These are phyloP conservation scores for Aphidoletes aphidimyza DNA, from an alignment of 2,888 invertebrate species.

Conservation along the genomic window DNA sequence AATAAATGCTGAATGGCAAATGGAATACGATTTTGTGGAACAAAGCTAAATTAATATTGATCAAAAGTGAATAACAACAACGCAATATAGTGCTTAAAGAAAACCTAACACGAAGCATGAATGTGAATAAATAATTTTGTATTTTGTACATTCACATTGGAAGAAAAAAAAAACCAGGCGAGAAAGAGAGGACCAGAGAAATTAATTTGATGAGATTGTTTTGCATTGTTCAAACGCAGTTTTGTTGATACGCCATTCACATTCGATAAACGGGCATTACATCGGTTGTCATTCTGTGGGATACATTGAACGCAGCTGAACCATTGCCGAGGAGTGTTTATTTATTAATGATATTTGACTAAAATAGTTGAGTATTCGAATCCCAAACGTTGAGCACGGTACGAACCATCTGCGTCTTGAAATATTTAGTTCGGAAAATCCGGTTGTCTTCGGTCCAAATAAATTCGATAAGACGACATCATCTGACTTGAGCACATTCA, in stretches of 20 bases:
- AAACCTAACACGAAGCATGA: not conserved
- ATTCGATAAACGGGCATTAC: not conserved
- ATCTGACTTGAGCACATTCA: constrained; percentile 5
- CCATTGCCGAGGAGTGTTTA: not conserved
- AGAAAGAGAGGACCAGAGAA: not conserved
- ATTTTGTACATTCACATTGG: not conserved
- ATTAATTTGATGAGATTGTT: not conserved
- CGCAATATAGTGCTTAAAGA: not conserved
- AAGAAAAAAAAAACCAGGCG: no score
- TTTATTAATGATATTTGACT: not conserved
- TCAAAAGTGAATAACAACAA: not conserved
- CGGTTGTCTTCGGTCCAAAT: not conserved
- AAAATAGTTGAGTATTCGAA: not conserved
- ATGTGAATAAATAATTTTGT: not conserved
- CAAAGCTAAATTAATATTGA: not conserved
- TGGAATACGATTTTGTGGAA: not conserved
- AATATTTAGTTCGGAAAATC: not conserved
- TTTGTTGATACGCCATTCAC: not conserved
- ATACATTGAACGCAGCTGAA: not conserved
- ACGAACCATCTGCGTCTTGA: no score
- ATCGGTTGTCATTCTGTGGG: not conserved
- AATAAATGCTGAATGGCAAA: not conserved
- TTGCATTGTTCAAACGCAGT: not conserved
- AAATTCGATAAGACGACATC: not conserved
- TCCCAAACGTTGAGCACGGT: no score